phyloP scores from a whole-genome alignment of 2,797 vertebrate species.

The Ctenopoma kingsleyae region DNA sequence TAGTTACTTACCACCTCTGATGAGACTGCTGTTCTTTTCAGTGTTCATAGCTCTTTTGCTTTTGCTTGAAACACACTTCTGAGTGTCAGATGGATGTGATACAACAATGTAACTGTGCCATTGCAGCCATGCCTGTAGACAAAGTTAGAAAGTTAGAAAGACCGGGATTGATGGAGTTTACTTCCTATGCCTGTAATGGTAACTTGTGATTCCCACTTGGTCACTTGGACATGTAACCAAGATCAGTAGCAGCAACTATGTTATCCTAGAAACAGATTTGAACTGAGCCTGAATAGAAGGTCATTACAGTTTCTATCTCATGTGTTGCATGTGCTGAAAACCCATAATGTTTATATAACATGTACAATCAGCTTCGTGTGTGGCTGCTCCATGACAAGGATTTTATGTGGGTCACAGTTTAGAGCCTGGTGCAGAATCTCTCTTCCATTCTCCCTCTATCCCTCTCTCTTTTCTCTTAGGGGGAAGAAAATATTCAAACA shows the following conservation, averaged over 20 bases:
- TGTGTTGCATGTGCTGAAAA: constrained; percentile 40
- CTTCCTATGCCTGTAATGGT: constrained; percentile 22
- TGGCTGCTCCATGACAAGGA: constrained; percentile 11
- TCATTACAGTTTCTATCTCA: neutral
- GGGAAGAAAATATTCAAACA: constrained; percentile 57
- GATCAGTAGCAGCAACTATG: neutral
- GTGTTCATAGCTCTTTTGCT: constrained; percentile 47
- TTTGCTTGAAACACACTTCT: constrained; percentile 59
- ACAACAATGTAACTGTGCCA: constrained; percentile 41
- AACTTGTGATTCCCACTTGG: constrained; percentile 38
- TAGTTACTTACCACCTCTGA: too few species aligned
- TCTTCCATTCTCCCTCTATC: constrained; percentile 6
- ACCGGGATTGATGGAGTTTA: constrained; percentile 36
- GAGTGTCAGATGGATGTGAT: constrained; percentile 50
- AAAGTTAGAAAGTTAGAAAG: constrained; percentile 28
- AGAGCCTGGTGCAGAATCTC: constrained; percentile 33
- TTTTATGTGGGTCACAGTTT: constrained; percentile 65
- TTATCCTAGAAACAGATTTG: constrained; percentile 2
- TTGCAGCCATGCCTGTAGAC: constrained; percentile 45
- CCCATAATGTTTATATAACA: constrained; percentile 46
- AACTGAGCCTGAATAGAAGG: neutral
- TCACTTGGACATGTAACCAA: constrained; percentile 20
- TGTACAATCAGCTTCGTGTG: constrained; percentile 41
- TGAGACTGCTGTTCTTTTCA: constrained; percentile 43
- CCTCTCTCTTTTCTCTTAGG: constrained; percentile 36